Evolutionary conservation across 2,797 vertebrate genomes (phyloP).

Genomic region (Vipera latastei): DNA sequence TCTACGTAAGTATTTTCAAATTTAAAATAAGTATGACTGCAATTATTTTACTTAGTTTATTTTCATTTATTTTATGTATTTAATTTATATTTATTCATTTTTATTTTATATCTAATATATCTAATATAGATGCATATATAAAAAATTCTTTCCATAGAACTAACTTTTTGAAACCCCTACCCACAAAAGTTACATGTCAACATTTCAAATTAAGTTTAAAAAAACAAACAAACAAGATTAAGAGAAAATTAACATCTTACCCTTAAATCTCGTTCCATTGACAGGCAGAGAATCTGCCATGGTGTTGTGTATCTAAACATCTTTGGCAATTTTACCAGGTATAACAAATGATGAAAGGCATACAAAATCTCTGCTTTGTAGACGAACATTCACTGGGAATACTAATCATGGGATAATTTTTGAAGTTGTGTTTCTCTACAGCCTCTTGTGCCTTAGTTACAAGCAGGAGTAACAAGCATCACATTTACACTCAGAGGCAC

Average conservation of each 20-base stretch:
- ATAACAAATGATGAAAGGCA: slow-evolving; percentile 57
- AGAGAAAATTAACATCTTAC: slow-evolving; percentile 63
- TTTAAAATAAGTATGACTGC: neutral
- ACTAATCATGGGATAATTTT: slow-evolving; percentile 45
- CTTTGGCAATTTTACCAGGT: slow-evolving; percentile 53
- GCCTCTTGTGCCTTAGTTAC: slow-evolving; percentile 9
- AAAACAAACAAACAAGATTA: neutral
- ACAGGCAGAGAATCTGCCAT: slow-evolving; percentile 76
- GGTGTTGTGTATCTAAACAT: slow-evolving; percentile 77
- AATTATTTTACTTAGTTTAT: neutral
- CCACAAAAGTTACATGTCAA: neutral
- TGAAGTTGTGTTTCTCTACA: slow-evolving; percentile 27
- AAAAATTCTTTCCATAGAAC: neutral
- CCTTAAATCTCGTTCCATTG: slow-evolving; percentile 71
- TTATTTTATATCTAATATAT: neutral
- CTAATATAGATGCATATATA: neutral
- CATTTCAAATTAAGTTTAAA: neutral
- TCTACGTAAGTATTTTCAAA: neutral
- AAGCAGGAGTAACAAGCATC: slow-evolving; percentile 41
- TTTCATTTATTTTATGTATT: neutral
- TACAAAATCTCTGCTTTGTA: slow-evolving; percentile 21
- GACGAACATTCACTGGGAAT: slow-evolving; percentile 41
- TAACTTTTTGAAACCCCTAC: fast-evolving
- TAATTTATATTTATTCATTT: neutral
- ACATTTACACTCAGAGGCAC: slow-evolving; percentile 42